Base-by-base conservation (phyloP, 2,113 vertebrate genomes). In the Notothenia rossii region DNA sequence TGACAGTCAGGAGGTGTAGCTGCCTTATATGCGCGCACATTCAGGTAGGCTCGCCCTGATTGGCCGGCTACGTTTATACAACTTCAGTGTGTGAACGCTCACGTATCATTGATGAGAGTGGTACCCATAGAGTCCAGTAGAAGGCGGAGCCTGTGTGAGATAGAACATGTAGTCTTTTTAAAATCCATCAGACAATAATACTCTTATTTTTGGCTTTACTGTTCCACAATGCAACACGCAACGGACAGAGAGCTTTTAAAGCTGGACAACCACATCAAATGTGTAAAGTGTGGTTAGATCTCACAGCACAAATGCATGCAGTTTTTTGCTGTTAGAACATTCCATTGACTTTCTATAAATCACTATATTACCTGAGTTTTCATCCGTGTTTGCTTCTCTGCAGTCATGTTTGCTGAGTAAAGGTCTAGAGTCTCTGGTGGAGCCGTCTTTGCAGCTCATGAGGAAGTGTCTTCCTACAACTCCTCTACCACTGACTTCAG, bases 401-500 rank as follows among this genome's bases (percentile, higher is more conserved):
- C 87, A 99, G 98, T 93, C 87, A 43, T 95, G 92, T 76, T 80
- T 97, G 55, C 80, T 84, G 20, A 92, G 74, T 63, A 93, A 89
- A 79, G 88, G 45, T 45, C 43, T 94, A 61, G 95, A 96, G 79
- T 88, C 93, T 3, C 62, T 98, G 20, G 63, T 94, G 72, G 95
- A 92, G 12, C 79, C 86, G 0, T 91, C 74, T 0, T 86, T 95
- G 54, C 97, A 97, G 83, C 94, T 98, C 80, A 95, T 99, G 89
- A 95, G 98, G 63, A 97, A 95, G 29, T 97, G 97, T 65, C 92
- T 93, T 54, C 97, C 97, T 2, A 96, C 93, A 88, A 92, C 91
- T 3, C 83, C 67, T 6, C 88, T 99, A 12, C 97, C 96, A 25
- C 68, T 97, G 89, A 61, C 11, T 2, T 90, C 94, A 11, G 79